These are phyloP conservation scores for Junco hyemalis DNA, from an alignment of 2,113 vertebrate species.

Conservation along the genomic window DNA sequence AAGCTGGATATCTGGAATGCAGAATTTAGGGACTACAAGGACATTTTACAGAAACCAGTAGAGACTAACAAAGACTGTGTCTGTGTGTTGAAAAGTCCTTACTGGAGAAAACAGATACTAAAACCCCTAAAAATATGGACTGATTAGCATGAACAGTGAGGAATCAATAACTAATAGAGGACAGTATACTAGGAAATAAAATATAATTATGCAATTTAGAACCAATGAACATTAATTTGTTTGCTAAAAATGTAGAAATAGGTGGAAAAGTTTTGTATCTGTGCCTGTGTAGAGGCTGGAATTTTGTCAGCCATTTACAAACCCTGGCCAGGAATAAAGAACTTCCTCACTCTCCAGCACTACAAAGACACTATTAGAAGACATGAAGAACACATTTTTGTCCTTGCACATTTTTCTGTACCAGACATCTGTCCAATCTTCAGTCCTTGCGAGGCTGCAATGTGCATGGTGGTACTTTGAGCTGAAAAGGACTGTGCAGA, in stretches of 20 bases:
- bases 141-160: neutral
- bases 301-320: neutral
- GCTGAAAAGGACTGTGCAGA: neutral
- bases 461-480: neutral
- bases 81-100: neutral
- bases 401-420: neutral
- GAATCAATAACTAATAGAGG: neutral
- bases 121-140: neutral
- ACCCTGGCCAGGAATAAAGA: neutral
- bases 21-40: neutral
- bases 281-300: neutral
- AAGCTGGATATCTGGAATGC: neutral
- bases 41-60: neutral
- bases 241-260: neutral
- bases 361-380: neutral
- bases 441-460: neutral
- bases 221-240: neutral
- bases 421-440: neutral
- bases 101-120: neutral
- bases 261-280: neutral
- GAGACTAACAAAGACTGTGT: neutral
- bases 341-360: neutral
- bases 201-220: neutral
- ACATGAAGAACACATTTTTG: neutral
- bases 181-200: neutral